Conservation (phyloP, 2,888 invertebrate genomes). For the Synergus itoensis region DNA sequence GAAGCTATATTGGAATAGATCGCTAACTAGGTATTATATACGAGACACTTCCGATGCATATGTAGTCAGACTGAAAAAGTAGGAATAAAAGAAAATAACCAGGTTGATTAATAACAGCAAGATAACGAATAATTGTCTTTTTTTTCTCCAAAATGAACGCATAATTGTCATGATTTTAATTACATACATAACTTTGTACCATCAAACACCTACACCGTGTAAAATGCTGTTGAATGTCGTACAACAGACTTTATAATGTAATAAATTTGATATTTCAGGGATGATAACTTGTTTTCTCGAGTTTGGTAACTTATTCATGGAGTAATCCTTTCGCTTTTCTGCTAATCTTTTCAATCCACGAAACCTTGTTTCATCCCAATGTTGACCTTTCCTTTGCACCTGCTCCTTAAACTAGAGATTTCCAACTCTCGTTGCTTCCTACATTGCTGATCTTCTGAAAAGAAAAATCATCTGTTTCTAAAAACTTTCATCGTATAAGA, state of each 20-base stretch:
- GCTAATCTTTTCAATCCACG: neutral
- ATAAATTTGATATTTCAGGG: neutral
- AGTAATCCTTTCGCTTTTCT: too few species aligned
- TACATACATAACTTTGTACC: neutral
- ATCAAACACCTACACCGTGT: neutral
- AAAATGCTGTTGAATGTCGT: neutral
- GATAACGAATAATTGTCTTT: neutral
- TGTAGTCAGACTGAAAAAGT: slow-evolving; percentile 4
- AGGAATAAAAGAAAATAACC: slow-evolving; percentile 9
- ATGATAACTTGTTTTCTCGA: neutral
- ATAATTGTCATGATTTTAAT: slow-evolving; percentile 13
- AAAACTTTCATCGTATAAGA: slow-evolving; percentile 1
- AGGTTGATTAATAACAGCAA: slow-evolving; percentile 22
- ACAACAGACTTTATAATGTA: neutral
- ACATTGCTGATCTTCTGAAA: neutral
- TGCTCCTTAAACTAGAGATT: neutral
- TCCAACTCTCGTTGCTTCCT: neutral
- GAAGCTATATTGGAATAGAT: neutral
- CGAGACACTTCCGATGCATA: neutral
- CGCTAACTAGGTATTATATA: neutral
- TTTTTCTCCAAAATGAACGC: neutral
- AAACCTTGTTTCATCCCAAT: neutral
- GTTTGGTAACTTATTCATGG: too few species aligned
- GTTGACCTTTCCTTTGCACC: slow-evolving; percentile 10
- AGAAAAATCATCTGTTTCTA: neutral